Evolutionary conservation across 2,797 vertebrate genomes (phyloP).

Genomic region (Liparis tanakae): DNA sequence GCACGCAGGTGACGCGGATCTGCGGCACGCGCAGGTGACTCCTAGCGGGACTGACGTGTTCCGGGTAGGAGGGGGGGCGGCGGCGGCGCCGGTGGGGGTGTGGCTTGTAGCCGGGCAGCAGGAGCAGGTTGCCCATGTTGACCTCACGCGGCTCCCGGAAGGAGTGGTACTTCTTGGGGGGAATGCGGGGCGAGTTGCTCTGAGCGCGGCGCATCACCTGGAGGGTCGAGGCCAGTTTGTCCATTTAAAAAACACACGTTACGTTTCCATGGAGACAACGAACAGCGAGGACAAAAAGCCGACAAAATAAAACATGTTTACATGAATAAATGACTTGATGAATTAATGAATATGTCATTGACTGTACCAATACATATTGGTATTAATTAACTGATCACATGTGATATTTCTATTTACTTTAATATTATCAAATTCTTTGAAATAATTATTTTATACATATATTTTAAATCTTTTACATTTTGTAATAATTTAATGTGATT

Average conservation of each 20-base stretch:
- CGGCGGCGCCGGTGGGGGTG: slow-evolving; percentile 53
- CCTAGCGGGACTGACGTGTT: slow-evolving; percentile 68
- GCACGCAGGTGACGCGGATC: slow-evolving; percentile 77
- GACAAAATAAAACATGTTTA: neutral
- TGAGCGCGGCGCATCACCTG: slow-evolving; percentile 84
- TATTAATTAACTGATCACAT: neutral
- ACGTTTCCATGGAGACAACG: too few relatives aligned
- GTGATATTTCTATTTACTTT: too few relatives aligned
- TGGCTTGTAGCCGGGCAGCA: slow-evolving; percentile 70
- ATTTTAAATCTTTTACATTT: too few relatives aligned
- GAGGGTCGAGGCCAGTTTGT: slow-evolving; percentile 24
- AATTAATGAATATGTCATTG: neutral
- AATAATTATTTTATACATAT: too few relatives aligned
- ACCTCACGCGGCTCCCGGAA: slow-evolving; percentile 71
- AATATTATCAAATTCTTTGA: too few relatives aligned
- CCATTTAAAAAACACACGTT: neutral
- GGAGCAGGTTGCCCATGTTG: slow-evolving; percentile 66
- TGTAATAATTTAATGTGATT: neutral
- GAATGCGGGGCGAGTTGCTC: slow-evolving; percentile 85
- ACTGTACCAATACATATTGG: neutral
- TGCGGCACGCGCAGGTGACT: slow-evolving; percentile 64
- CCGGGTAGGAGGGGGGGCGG: slow-evolving; percentile 78
- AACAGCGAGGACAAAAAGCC: neutral
- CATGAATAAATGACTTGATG: neutral
- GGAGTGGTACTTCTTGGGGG: slow-evolving; percentile 80